A percentile compares a stretch with the other conserved stretches of the same genome.
Evolutionary conservation across 2,888 invertebrate genomes (phyloP).

Genomic region (Podotricha telesiphe): DNA sequence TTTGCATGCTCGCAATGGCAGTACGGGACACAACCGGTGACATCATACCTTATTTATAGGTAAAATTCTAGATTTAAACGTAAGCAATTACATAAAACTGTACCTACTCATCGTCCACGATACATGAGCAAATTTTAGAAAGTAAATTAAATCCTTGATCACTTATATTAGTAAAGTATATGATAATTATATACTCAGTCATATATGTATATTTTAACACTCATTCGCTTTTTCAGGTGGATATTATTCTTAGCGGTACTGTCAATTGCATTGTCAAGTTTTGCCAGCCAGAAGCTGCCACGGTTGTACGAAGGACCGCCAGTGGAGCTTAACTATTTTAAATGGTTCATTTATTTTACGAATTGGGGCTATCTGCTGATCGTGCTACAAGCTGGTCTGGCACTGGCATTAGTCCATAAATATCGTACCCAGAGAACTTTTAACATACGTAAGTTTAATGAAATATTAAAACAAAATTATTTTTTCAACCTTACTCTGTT

Average conservation of each 20-base stretch:
- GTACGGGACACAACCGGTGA: conserved; percentile 70
- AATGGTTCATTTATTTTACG: conserved; percentile 89
- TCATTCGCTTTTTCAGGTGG: conserved; percentile 58
- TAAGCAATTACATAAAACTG: too few species aligned
- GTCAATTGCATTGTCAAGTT: conserved; percentile 74
- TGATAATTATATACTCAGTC: too few species aligned
- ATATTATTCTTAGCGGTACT: conserved; percentile 77
- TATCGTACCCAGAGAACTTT: conserved; percentile 64
- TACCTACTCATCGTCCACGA: too few species aligned
- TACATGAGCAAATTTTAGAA: too few species aligned
- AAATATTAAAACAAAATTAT: neutral
- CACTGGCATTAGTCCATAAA: conserved; percentile 76
- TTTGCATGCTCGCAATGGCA: conserved; percentile 86
- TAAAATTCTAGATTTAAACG: conserved; percentile 42
- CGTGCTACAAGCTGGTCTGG: conserved; percentile 83
- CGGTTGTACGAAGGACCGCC: conserved; percentile 63
- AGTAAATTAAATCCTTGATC: too few species aligned
- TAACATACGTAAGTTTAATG: conserved; percentile 60
- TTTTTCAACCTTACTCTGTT: neutral
- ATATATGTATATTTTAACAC: too few species aligned
- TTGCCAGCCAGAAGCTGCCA: conserved; percentile 70
- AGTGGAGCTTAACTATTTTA: conserved; percentile 74
- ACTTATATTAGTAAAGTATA: too few species aligned
- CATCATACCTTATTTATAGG: conserved; percentile 79
- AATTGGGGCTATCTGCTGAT: conserved; percentile 88